Evolutionary conservation across 2,113 vertebrate genomes (phyloP).

Genomic region (Morone chrysops): DNA sequence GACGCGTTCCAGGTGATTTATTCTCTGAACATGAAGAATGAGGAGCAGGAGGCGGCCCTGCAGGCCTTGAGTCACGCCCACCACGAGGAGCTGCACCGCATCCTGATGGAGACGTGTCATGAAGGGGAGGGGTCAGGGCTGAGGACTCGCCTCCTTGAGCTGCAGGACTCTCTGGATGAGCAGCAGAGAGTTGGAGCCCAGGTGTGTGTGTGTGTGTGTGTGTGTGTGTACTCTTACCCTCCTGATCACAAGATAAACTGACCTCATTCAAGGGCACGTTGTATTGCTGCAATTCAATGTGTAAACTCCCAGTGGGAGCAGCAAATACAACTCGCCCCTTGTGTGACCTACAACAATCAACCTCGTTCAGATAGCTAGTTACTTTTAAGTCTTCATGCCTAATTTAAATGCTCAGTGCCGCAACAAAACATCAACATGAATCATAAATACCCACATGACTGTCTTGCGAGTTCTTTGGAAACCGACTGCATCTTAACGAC

Average conservation of each 20-base stretch:
- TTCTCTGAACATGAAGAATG: slow-evolving; percentile 93
- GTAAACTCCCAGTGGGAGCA: slow-evolving; percentile 54
- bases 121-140: slow-evolving; percentile 85
- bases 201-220: slow-evolving; percentile 57
- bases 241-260: slow-evolving; percentile 35
- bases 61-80: slow-evolving; percentile 88
- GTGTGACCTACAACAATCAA: slow-evolving; percentile 51
- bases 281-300: slow-evolving; percentile 41
- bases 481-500: not conserved
- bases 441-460: slow-evolving; percentile 46
- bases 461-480: slow-evolving; percentile 25
- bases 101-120: slow-evolving; percentile 86
- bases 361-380: slow-evolving; percentile 13
- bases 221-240: slow-evolving; percentile 8
- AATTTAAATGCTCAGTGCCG: slow-evolving; percentile 47
- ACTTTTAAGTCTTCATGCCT: slow-evolving; percentile 25
- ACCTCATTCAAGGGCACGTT: slow-evolving; percentile 41
- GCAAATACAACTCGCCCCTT: slow-evolving; percentile 53
- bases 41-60: slow-evolving; percentile 90
- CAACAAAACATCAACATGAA: slow-evolving; percentile 47
- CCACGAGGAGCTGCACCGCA: slow-evolving; percentile 88
- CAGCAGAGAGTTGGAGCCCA: slow-evolving; percentile 88
- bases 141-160: slow-evolving; percentile 86
- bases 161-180: slow-evolving; percentile 91
- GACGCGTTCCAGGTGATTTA: slow-evolving; percentile 90